Base-by-base conservation (phyloP, 2,113 vertebrate genomes). In the Malurus elegans region DNA sequence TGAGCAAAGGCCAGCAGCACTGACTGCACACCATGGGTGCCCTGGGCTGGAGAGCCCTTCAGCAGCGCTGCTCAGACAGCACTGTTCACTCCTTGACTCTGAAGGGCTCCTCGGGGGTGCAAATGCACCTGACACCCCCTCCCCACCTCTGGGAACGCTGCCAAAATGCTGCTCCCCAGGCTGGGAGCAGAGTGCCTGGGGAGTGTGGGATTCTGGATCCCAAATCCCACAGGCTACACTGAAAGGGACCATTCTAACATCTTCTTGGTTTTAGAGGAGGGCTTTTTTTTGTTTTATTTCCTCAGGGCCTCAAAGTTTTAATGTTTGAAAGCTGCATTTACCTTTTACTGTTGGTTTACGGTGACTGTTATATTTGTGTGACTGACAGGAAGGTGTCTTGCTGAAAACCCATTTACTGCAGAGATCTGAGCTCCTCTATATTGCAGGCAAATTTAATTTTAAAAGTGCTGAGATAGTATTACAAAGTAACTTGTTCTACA, bases 11-110 rank as follows among this genome's bases (percentile, higher is more conserved):
- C 86, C 2, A 0, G 42, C 4, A 26, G 50, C 64, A 2, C 8
- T 2, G 42, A 11, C 62, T 54, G 24, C 61, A 28, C 8, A 5
- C 53, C 1, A 0, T 0, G 2, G 1, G 12, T 13, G 79, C 54
- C 74, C 71, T 4, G 62, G 31, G 54, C 6, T 31, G 29, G 4
- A 13, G 32, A 0, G 6, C 29, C 65, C 50, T 34, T 5, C 4
- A 57, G 18, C 19, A 2, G 62, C 0, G 15, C 24, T 3, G 17
- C 6, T 28, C 32, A 4, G 28, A 34, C 51, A 48, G 56, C 17
- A 5, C 19, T 6, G 4, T 1, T 26, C 1, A 2, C 24, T 11
- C 21, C 58, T 18, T 10, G 32, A 13, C 72, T 44, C 29, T 10
- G 21, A 28, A 28, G 29, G 20, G 42, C 12, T 83, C 14, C 83